A percentile compares a stretch with the other conserved stretches of the same genome.
phyloP scores from a whole-genome alignment of 2,888 invertebrate species.

The Himalopsyche japonica region DNA sequence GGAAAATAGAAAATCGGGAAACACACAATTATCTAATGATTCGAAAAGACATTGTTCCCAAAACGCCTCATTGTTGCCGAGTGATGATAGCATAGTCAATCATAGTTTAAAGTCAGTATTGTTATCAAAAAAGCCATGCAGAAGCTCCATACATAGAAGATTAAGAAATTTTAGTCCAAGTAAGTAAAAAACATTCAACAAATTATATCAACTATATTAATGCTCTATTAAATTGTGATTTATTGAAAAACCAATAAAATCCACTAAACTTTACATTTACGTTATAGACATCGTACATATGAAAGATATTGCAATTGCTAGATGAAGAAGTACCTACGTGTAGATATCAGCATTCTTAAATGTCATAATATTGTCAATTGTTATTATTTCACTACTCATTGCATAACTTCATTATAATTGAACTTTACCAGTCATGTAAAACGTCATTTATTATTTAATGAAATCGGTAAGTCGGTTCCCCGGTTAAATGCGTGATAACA shows the following conservation, averaged over 20 bases:
- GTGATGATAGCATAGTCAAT: background rate
- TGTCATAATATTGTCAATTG: background rate
- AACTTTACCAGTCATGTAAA: background rate
- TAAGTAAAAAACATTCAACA: constrained; percentile 4
- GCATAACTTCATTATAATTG: background rate
- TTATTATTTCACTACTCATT: background rate
- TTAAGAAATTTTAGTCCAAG: constrained; percentile 25
- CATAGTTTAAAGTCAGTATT: constrained; percentile 5
- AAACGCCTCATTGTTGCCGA: background rate
- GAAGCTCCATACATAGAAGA: constrained; percentile 16
- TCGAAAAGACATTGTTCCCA: background rate
- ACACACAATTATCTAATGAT: background rate
- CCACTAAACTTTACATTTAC: no score
- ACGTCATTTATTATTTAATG: background rate
- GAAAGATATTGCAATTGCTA: no score
- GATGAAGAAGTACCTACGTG: no score
- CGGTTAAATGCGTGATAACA: background rate
- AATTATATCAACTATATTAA: no score
- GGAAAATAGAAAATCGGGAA: background rate
- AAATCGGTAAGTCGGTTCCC: background rate
- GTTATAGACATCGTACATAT: no score
- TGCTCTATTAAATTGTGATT: no score
- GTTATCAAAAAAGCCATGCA: constrained; percentile 1
- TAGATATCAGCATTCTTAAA: background rate
- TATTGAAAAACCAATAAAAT: no score